Evolutionary conservation across 2,113 vertebrate species (phyloP), one percentile per base, ranked within the genome.

Genomic region (Cheilinus undulatus): DNA sequence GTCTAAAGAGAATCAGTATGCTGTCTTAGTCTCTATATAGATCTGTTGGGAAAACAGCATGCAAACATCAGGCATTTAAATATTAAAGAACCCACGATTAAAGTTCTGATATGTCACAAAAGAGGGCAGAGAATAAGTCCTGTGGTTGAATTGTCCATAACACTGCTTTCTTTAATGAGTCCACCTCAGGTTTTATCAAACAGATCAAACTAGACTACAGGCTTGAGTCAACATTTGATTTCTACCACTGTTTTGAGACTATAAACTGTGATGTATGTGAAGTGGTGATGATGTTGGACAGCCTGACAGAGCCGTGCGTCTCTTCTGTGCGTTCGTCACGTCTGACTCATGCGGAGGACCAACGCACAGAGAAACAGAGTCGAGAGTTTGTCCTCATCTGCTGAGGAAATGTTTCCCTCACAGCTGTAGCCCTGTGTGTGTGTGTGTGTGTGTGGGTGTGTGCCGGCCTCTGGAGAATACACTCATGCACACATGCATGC

Each of bases 261-360:
- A 6, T 42, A 19, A 7, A 17, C 5, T 19, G 36, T 38, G 4
- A 15, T 12, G 13, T 14, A 38, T 15, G 11, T 42, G 7, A 19
- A 1, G 17, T 3, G 10, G 15, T 42, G 40, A 17, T 42, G 40
- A 7, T 42, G 40, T 42, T 42, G 40, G 14, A 19, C 7, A 40
- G 34, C 15, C 3, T 10, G 14, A 26, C 22, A 11, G 13, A 24
- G 5, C 20, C 38, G 2, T 56, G 20, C 20, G 48, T 68, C 2
- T 40, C 38, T 15, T 12, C 36, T 38, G 36, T 14, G 7, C 45
- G 20, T 72, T 38, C 56, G 54, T 60, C 59, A 64, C 17, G 7
- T 76, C 59, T 63, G 58, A 77, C 8, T 66, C 60, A 48, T 36
- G 30, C 38, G 23, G 36, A 60, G 43, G 48, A 53, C 27, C 26